Percentiles rank a stretch among this genome's conserved stretches.
phyloP scores from a whole-genome alignment of 2,113 vertebrate species.

The Panthera leo region DNA sequence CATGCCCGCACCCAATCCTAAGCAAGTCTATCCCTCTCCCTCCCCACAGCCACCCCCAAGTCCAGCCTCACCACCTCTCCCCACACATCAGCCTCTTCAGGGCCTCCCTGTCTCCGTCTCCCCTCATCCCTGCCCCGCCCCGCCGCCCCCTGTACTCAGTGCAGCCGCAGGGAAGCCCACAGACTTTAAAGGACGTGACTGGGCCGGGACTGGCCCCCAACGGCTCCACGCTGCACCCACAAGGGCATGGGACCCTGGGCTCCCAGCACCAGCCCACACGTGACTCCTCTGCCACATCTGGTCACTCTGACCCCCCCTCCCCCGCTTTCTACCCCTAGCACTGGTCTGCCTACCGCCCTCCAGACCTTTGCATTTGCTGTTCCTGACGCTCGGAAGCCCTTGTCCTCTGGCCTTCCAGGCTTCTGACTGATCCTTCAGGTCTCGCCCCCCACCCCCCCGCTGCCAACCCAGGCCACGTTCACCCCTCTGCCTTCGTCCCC shows the following conservation, averaged over 20 bases:
- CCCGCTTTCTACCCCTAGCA: neutral
- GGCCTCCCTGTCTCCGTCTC: neutral
- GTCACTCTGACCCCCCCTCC: neutral
- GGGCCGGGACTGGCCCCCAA: neutral
- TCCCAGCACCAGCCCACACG: accelerated
- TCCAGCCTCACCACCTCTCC: neutral
- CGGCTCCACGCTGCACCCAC: neutral
- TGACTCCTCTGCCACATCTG: neutral
- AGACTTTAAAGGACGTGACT: neutral
- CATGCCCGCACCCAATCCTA: neutral
- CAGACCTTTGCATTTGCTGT: neutral
- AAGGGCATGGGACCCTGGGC: neutral
- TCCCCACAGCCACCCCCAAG: neutral
- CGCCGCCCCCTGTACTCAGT: no score
- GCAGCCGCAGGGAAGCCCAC: neutral
- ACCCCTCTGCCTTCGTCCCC: neutral
- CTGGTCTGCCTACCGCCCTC: neutral
- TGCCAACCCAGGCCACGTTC: accelerated
- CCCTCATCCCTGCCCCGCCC: neutral
- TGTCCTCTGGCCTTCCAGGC: neutral
- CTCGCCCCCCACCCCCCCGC: neutral
- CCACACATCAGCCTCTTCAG: neutral
- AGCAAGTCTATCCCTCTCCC: no score
- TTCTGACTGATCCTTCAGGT: neutral
- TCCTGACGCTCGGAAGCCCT: neutral